Conservation (phyloP, 2,888 invertebrate genomes). For the Eristalis pertinax region DNA sequence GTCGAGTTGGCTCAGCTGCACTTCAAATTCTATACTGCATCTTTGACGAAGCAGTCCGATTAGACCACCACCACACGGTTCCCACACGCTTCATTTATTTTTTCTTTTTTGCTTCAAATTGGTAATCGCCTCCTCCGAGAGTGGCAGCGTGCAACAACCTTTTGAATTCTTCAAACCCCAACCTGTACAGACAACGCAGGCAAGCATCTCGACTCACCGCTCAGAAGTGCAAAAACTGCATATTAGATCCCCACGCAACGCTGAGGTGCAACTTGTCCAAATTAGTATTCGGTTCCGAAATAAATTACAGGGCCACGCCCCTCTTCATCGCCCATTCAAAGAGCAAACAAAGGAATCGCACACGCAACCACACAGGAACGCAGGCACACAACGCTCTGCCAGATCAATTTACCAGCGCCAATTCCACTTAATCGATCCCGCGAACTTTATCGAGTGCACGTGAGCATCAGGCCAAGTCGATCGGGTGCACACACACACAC, state of each 20-base stretch:
- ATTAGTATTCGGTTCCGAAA: constrained; percentile 49
- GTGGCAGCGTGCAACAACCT: no score
- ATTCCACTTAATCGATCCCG: constrained; percentile 69
- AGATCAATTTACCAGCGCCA: constrained; percentile 37
- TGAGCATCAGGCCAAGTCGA: constrained; percentile 51
- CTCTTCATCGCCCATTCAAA: constrained; percentile 59
- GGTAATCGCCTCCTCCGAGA: no score
- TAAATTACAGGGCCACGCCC: constrained; percentile 67
- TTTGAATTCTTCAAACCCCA: no score
- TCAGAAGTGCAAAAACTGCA: constrained; percentile 12
- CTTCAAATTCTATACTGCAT: no score
- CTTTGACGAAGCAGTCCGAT: no score
- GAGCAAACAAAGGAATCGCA: constrained; percentile 63
- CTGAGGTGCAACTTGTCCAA: constrained; percentile 47
- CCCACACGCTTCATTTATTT: no score
- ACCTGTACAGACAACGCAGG: no score
- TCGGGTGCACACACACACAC: neutral
- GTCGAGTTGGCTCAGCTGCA: no score
- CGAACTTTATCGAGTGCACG: constrained; percentile 70
- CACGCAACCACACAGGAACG: constrained; percentile 45
- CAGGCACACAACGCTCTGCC: neutral
- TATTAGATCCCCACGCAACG: constrained; percentile 18
- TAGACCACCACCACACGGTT: no score
- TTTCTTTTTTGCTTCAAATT: no score
- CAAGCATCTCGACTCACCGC: constrained; percentile 41